phyloP scores from a whole-genome alignment of 2,797 vertebrate genomes.

The Alosa sapidissima region DNA sequence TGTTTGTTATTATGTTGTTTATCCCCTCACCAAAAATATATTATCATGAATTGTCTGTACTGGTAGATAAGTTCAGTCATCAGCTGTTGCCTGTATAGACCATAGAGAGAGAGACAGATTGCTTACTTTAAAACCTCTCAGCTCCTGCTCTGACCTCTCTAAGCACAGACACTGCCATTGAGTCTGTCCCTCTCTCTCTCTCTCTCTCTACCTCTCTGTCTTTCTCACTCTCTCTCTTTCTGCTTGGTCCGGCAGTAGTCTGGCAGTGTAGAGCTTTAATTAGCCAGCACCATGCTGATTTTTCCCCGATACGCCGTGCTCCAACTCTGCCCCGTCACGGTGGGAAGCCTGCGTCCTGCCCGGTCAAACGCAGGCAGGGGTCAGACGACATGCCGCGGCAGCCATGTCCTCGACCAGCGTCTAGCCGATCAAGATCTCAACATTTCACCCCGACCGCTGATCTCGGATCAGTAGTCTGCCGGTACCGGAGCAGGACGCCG shows the following conservation, averaged over 20 bases:
- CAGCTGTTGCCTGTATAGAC: background rate
- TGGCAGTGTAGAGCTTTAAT: background rate
- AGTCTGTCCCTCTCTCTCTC: too few relatives aligned
- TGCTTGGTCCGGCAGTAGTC: background rate
- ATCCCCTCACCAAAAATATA: background rate
- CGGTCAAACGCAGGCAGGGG: background rate
- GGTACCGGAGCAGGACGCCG: background rate
- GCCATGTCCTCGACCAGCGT: background rate
- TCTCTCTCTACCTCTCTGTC: too few relatives aligned
- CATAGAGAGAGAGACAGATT: background rate
- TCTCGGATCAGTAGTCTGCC: background rate
- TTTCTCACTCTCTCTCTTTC: too few relatives aligned
- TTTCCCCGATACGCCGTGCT: background rate
- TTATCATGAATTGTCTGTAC: background rate
- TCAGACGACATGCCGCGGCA: background rate
- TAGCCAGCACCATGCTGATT: background rate
- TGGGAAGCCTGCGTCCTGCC: background rate
- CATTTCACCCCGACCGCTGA: background rate
- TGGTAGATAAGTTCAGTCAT: background rate
- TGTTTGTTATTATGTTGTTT: background rate
- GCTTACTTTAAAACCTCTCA: background rate
- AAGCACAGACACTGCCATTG: background rate
- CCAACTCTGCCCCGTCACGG: background rate
- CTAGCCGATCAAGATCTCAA: background rate
- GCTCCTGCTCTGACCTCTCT: background rate